Conservation (phyloP, 2,888 invertebrate genomes). For the Perizoma flavofasciatum region DNA sequence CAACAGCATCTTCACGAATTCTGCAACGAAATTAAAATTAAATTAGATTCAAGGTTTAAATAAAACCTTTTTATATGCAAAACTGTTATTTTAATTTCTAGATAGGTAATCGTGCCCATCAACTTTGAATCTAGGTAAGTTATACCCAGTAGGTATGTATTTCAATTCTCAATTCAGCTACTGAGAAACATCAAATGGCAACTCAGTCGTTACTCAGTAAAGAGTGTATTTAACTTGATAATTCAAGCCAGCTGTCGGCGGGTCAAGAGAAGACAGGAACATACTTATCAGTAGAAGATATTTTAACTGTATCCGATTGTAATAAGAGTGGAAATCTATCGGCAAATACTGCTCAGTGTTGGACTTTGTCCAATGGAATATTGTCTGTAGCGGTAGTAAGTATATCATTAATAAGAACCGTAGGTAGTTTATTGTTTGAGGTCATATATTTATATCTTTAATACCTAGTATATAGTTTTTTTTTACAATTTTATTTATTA, state of each 20-base stretch:
- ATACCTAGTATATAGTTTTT: conserved; percentile 11
- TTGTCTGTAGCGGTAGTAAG: conserved; percentile 45
- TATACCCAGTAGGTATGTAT: too few species aligned
- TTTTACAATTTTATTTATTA: conserved; percentile 3
- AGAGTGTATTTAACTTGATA: conserved; percentile 25
- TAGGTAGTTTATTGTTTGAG: conserved; percentile 32
- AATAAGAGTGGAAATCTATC: conserved; percentile 18
- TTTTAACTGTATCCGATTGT: conserved; percentile 15
- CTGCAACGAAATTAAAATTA: too few species aligned
- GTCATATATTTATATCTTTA: conserved; percentile 31
- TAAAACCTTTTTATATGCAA: too few species aligned
- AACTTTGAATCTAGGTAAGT: too few species aligned
- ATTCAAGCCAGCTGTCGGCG: conserved; percentile 34
- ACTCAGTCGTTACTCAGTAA: conserved; percentile 3
- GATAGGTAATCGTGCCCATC: too few species aligned
- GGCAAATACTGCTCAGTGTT: conserved; percentile 31
- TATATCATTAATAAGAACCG: conserved; percentile 37
- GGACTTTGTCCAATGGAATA: conserved; percentile 49
- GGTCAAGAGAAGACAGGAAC: conserved; percentile 20
- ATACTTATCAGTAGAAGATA: background rate
- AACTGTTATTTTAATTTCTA: too few species aligned
- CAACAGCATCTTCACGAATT: too few species aligned
- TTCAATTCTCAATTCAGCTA: background rate
- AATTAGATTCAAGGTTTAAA: too few species aligned
- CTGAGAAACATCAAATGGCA: conserved; percentile 9